phyloP scores from a whole-genome alignment of 2,113 vertebrate species.

The Muntiacus reevesi region DNA sequence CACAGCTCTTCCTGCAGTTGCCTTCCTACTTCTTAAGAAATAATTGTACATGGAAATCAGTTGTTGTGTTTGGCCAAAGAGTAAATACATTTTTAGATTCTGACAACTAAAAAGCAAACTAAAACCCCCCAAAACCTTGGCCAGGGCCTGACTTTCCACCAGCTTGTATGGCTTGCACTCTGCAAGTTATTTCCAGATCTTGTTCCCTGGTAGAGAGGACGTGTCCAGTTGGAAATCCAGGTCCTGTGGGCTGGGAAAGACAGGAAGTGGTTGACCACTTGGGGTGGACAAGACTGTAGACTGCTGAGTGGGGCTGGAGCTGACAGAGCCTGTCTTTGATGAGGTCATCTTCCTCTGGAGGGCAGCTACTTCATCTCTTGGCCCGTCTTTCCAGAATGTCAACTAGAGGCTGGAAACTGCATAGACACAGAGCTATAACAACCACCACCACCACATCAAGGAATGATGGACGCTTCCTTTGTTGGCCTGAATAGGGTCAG shows the following conservation, averaged over 20 bases:
- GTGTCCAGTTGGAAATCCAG: not conserved
- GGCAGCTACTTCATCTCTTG: not conserved
- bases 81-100: not conserved
- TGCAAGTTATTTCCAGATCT: not conserved
- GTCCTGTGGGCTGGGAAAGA: not conserved
- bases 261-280: not conserved
- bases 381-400: not conserved
- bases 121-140: not conserved
- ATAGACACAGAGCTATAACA: not conserved
- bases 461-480: not conserved
- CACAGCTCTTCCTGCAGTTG: not conserved
- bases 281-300: not conserved
- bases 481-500: not conserved
- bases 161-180: rapidly evolving
- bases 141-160: not conserved
- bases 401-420: not conserved
- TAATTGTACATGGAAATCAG: not conserved
- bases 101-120: not conserved
- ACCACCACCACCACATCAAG: not conserved
- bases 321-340: not conserved
- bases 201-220: not conserved
- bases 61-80: not conserved
- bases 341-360: not conserved
- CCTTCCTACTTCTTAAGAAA: not conserved
- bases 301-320: not conserved